phyloP scores from a whole-genome alignment of 92 coral and sea anemone genomes.

The Siderastrea siderea region DNA sequence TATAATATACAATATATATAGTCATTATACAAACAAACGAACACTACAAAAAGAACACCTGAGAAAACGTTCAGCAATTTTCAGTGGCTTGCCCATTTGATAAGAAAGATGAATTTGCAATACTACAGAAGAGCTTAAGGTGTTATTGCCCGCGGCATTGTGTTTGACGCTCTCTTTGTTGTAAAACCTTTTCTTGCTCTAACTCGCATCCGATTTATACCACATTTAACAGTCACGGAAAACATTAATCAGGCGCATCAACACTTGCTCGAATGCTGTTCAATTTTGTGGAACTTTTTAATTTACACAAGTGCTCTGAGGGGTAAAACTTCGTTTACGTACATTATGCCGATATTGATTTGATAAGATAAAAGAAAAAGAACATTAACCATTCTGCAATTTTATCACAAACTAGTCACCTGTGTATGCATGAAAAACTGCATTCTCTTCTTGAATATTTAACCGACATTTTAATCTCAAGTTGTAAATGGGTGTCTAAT shows the following conservation, averaged over 20 bases:
- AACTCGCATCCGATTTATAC: not conserved
- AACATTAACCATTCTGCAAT: not conserved
- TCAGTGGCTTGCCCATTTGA: not conserved
- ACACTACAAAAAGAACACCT: not conserved
- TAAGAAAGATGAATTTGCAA: no score
- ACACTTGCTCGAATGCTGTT: not conserved
- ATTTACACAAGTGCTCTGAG: not conserved
- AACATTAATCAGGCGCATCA: not conserved
- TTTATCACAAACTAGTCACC: not conserved
- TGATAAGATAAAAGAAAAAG: not conserved
- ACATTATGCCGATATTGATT: not conserved
- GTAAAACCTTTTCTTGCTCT: not conserved
- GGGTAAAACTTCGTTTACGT: not conserved
- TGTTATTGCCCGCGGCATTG: not conserved
- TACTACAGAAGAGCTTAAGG: not conserved
- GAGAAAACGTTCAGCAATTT: not conserved
- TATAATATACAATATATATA: not conserved
- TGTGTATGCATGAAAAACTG: not conserved
- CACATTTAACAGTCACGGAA: not conserved
- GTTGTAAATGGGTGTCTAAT: not conserved
- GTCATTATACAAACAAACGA: not conserved
- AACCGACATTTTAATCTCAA: conserved; percentile 11
- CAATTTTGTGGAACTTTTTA: not conserved
- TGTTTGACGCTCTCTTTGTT: not conserved
- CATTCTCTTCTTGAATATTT: not conserved